Percentiles rank a stretch among this genome's conserved stretches.
phyloP scores from a whole-genome alignment of 2,888 invertebrate species.

The Margaritifera margaritifera region DNA sequence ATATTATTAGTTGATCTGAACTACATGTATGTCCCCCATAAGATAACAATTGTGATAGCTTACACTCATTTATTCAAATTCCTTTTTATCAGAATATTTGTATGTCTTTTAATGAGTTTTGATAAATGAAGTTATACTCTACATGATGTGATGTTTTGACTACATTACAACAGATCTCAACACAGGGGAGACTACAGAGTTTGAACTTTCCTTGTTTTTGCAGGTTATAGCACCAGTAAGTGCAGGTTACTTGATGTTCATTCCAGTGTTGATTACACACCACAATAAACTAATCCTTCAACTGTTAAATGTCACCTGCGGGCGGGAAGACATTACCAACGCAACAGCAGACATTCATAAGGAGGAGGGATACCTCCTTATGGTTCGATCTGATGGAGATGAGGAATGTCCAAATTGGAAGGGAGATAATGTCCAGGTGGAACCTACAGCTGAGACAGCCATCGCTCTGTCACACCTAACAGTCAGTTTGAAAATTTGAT shows the following conservation, averaged over 20 bases:
- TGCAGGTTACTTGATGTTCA: slow-evolving; percentile 73
- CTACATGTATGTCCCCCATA: too few species aligned
- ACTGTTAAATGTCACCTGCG: slow-evolving; percentile 74
- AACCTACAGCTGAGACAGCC: slow-evolving; percentile 74
- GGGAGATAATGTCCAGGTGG: slow-evolving; percentile 70
- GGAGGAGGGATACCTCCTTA: slow-evolving; percentile 70
- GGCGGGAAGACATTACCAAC: slow-evolving; percentile 65
- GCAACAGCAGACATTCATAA: slow-evolving; percentile 31
- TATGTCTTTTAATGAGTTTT: too few species aligned
- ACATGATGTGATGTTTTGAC: too few species aligned
- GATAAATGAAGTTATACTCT: too few species aligned
- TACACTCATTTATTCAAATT: too few species aligned
- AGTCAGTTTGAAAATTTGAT: slow-evolving; percentile 47
- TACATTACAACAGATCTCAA: too few species aligned
- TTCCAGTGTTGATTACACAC: slow-evolving; percentile 69
- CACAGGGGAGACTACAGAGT: background rate
- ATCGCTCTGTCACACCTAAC: slow-evolving; percentile 74
- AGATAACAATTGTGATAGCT: too few species aligned
- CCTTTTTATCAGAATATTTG: too few species aligned
- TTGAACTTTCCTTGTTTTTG: background rate
- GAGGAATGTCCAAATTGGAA: slow-evolving; percentile 63
- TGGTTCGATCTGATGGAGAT: slow-evolving; percentile 59
- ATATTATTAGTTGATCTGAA: too few species aligned
- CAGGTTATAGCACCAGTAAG: slow-evolving; percentile 70
- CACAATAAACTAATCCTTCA: slow-evolving; percentile 71